phyloP scores from a whole-genome alignment of 2,113 vertebrate species.

The Cyprinus carpio region DNA sequence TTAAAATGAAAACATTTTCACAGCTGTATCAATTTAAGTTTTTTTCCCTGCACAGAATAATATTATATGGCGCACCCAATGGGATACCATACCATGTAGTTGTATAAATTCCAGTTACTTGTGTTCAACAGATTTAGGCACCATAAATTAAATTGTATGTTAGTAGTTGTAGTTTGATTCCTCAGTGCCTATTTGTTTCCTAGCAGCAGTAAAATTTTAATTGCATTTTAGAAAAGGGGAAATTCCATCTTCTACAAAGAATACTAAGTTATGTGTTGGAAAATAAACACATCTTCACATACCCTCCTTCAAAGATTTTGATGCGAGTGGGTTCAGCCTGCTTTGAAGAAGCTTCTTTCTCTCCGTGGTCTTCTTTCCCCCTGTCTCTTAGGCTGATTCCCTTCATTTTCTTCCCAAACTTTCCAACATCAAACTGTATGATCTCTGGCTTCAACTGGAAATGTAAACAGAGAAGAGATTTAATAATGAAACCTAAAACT shows the following conservation, averaged over 20 bases:
- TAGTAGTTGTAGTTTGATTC: background rate
- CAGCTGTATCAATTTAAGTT: constrained; percentile 63
- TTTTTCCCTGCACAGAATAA: constrained; percentile 43
- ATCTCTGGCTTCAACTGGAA: constrained; percentile 91
- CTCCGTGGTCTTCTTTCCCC: constrained; percentile 90
- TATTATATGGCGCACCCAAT: background rate
- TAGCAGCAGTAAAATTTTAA: constrained; percentile 35
- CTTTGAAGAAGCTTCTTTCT: constrained; percentile 90
- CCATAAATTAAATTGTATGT: background rate
- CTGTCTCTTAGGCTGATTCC: constrained; percentile 87
- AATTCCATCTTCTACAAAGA: constrained; percentile 36
- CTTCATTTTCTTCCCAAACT: constrained; percentile 91
- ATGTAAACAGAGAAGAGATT: constrained; percentile 34
- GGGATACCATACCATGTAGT: background rate
- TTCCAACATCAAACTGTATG: constrained; percentile 85
- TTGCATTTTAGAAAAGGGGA: background rate
- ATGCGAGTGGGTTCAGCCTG: constrained; percentile 91
- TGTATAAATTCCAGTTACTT: background rate
- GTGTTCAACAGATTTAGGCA: background rate
- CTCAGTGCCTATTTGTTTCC: constrained; percentile 9
- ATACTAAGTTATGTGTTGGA: background rate
- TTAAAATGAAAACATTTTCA: constrained; percentile 62
- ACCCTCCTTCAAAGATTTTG: constrained; percentile 99
- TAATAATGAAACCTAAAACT: background rate
- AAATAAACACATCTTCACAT: constrained; percentile 64